Evolutionary conservation across 2,113 vertebrate genomes (phyloP), one percentile per base, ranked within the genome.

Genomic region (Pygoscelis adeliae): DNA sequence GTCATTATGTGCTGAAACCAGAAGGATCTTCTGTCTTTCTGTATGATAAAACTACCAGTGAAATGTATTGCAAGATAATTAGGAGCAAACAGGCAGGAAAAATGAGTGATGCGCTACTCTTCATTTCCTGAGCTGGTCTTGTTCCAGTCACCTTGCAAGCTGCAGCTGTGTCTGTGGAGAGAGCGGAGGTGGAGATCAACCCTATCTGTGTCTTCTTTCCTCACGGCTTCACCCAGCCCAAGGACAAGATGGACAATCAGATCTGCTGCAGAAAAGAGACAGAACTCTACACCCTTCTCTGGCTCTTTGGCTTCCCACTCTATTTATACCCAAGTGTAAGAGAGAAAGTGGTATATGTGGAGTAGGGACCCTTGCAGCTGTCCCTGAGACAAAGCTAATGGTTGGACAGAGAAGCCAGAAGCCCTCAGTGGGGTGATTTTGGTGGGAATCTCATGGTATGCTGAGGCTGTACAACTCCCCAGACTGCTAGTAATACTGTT

Each of bases 31-130:
- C 87, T 96, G 83, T 89, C 87, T 94, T 89, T 77, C 90, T 87
- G 53, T 87, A 34, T 91, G 93, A 83, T 90, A 83, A 83, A 96
- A 69, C 61, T 87, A 84, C 59, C 52, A 58, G 71, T 76, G 74
- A 96, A 93, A 95, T 77, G 42, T 90, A 87, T 96, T 96, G 81
- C 87, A 63, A 88, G 91, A 90, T 91, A 94, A 95, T 94, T 94
- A 92, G 87, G 77, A 82, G 84, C 87, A 97, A 96, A 95, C 78
- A 94, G 93, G 59, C 83, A 91, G 82, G 74, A 63, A 93, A 67
- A 94, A 93, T 90, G 96, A 94, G 78, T 62, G 93, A 95, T 95
- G 76, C 12, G 1, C 67, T 86, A 32, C 67, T 94, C 83, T 61
- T 95, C 76, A 87, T 96, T 94, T 96, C 96, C 94, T 83, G 83